Evolutionary conservation across 2,797 vertebrate genomes (phyloP), one percentile per base, ranked within the genome.

Genomic region (Siniperca scherzeri): DNA sequence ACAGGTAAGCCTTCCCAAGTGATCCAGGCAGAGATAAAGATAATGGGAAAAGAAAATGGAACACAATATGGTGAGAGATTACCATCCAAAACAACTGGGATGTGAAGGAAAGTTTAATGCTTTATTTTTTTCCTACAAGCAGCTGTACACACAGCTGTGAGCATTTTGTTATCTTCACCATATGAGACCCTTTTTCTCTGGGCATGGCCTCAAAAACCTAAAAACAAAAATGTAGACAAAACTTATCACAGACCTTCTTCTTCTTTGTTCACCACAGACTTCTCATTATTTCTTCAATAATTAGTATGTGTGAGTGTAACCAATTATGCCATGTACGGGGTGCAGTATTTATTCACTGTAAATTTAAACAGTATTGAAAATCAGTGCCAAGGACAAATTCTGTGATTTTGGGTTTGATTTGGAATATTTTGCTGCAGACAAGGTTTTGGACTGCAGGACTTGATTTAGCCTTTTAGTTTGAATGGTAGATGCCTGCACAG

Each of bases 281-380:
- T 14, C 19, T 30, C 21, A 8, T 48, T 25, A 38, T 17, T 60
- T 74, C 59, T 80, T 67, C 12, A 67, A 78, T 40, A 44, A 52
- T 33, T 60, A 78, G 14, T 27, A 36, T 46, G 72, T 57, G 72
- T 64, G 68, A 85, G 66, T 62, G 40, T 61, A 38, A 80, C 55
- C 21, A n/a, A 61, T 72, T 11, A 36, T 30, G 60, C 69, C 65
- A 40, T 61, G n/a, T 10, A 17, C 3, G 11, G 44, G 64, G 42
- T 50, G n/a, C 64, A 56, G 57, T n/a, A 82, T 72, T 82, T 89
- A 83, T 76, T 83, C 87, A 65, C 42, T 75, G 85, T 53, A 77
- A 81, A 80, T 87, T 77, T 83, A 87, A 83, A 81, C 77, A 73
- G 69, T 7, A 70, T 27, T 50, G 27, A 72, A 80, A 86, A 75